Evolutionary conservation across 2,888 invertebrate species (phyloP), one percentile per base, ranked within the genome.

Genomic region (Pristionchus fissidentatus): DNA sequence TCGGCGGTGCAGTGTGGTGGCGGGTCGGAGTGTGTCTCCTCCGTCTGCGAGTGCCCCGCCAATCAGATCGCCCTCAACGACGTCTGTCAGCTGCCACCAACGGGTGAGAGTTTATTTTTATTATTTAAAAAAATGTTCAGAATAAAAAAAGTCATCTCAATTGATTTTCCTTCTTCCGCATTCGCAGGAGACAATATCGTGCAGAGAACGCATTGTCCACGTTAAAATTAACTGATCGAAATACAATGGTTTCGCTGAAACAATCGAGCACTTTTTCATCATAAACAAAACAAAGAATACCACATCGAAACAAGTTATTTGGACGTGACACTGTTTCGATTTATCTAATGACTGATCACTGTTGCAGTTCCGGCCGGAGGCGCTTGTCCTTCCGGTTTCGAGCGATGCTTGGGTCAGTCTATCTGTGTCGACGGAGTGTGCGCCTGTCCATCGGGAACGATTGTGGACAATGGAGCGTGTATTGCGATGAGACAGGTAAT

Each of bases 321-420:
- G 38, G 29, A 13, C 19, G 3, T 15, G 1, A 66, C 2, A 32
- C 38, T 32, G 7, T 66, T 13, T 38, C 26, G 75, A 75, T n/a
- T 8, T 60, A 10, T 26, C n/a, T n/a, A 8, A 15, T 3, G 26
- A 75, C 32, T 41, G 55, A 70, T 13, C 26, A 3, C 5, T 10
- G 41, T 80, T 81, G 22, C 84, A 88, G 90, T 91, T 15, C 84
- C 86, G 2, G 90, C 91, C 49, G 90, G 89, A n/a, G 86, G 85
- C 19, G 66, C 90, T 0, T 91, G 91, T 60, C 88, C 88, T 7
- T 87, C 89, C 19, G 90, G 90, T n/a, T 55, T 84, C 19, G 91
- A 91, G 78, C 85, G 89, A 0, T 90, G 90, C 84, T 78, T 88
- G 13, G 91, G 91, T 29, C 89, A 90, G 41, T 89, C 91, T 8